Base-by-base conservation (phyloP, 2,113 vertebrate genomes). In the Brachyhypopomus occidentalis region DNA sequence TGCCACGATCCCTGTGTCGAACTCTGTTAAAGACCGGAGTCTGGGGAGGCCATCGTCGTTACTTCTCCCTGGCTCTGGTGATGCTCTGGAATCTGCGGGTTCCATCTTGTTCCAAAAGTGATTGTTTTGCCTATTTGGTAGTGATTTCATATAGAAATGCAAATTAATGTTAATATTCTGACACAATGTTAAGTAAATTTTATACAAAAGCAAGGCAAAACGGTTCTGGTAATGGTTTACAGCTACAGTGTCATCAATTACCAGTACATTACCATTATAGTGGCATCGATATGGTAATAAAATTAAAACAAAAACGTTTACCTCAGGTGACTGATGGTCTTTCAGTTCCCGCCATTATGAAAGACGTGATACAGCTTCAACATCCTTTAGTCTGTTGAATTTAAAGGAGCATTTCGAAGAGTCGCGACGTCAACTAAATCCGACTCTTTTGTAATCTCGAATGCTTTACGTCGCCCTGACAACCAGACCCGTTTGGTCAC, bases 401-500 rank as follows among this genome's bases (percentile, higher is more conserved):
- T 14, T 52, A 14, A 52, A 30, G 14, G 45, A 52, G 45, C 45
- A 8, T 12, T 52, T 52, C 45, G 45, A 52, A 52, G 11, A 52
- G 12, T 52, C 3, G 45, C 45, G 45, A 52, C 1, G 9, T 1
- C 45, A 52, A 52, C 45, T 14, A 14, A 52, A 8, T 14, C 45
- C 16, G 45, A 9, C 48, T 2, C 48, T 79, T 78, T 72, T 83
- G 69, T 80, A 19, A 64, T 36, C 19, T 12, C 7, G 34, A 75
- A 76, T n/a, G 76, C 48, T 67, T 74, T 72, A 23, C 72, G 86
- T 91, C 66, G 71, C 81, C 86, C 60, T 86, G 87, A 83, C 80
- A 86, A 90, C 91, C 23, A 71, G 66, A 74, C 75, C 52, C 36
- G 30, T 72, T 63, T 38, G 34, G 59, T 69, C 63, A 70, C 27